These are phyloP conservation scores for Sebastes matsubarae DNA, from an alignment of 2,797 vertebrate genomes.

Conservation along the genomic window DNA sequence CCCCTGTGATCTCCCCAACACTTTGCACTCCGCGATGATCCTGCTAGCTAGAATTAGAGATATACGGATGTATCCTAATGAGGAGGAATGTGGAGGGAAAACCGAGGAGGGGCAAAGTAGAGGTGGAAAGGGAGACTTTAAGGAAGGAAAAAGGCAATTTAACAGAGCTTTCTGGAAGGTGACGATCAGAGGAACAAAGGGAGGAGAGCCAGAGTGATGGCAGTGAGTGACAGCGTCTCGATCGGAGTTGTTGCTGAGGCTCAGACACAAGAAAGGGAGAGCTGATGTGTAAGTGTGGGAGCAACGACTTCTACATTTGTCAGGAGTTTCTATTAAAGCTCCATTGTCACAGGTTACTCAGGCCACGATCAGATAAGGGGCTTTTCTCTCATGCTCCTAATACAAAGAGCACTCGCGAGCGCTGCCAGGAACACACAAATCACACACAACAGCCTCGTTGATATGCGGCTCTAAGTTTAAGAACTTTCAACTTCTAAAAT, in stretches of 20 bases:
- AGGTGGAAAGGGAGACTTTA: background rate
- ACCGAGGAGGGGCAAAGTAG: background rate
- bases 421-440: background rate
- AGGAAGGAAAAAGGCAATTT: slow-evolving; percentile 22
- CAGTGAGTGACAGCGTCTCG: slow-evolving; percentile 17
- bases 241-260: slow-evolving; percentile 16
- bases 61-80: slow-evolving; percentile 47
- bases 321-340: slow-evolving; percentile 9
- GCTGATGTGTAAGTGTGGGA: background rate
- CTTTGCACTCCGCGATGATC: slow-evolving; percentile 41
- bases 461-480: background rate
- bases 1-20: slow-evolving; percentile 48
- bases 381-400: background rate
- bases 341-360: background rate
- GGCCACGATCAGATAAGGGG: background rate
- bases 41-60: slow-evolving; percentile 41
- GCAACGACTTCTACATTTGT: background rate
- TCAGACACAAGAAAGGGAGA: background rate
- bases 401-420: background rate
- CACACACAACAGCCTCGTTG: background rate
- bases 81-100: slow-evolving; percentile 31
- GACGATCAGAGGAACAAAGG: slow-evolving; percentile 11
- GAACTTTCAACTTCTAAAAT: background rate
- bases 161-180: background rate
- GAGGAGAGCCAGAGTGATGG: background rate